Conservation (phyloP, 1,140 invertebrate genomes). For the Agraylea sexmaculata region DNA sequence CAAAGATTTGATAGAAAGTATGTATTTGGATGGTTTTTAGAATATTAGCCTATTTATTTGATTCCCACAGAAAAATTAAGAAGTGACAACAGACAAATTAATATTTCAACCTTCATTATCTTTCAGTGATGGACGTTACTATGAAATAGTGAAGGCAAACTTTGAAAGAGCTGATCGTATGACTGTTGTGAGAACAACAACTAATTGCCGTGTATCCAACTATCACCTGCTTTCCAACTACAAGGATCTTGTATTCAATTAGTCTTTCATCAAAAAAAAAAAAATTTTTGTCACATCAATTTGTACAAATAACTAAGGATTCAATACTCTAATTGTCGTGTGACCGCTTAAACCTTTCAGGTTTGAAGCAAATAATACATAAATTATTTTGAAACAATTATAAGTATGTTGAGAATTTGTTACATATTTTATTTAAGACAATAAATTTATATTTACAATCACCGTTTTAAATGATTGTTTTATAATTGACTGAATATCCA, state of each 20-base stretch:
- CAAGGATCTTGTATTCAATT: conserved; percentile 90
- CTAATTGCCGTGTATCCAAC: conserved; percentile 81
- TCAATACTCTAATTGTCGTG: background rate
- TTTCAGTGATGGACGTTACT: conserved; percentile 94
- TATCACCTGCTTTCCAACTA: conserved; percentile 88
- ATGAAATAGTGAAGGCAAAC: conserved; percentile 98
- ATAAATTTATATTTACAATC: conserved; percentile 1
- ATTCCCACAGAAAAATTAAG: too few relatives aligned
- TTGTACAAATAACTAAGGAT: conserved; percentile 1
- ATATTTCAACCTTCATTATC: conserved; percentile 21
- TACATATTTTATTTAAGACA: background rate
- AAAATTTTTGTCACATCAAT: conserved; percentile 1
- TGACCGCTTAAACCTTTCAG: conserved; percentile 5
- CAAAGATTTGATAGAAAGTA: too few relatives aligned
- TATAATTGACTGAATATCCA: too few relatives aligned
- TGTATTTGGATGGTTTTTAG: conserved; percentile 6
- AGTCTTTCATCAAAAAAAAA: conserved; percentile 22
- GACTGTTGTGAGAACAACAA: conserved; percentile 92
- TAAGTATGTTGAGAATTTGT: background rate
- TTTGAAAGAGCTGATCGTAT: conserved; percentile 94
- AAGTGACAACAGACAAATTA: background rate
- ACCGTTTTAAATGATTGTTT: too few relatives aligned
- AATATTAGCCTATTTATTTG: too few relatives aligned
- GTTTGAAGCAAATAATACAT: conserved; percentile 5
- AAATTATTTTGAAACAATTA: background rate